Evolutionary conservation across 92 coral and sea anemone species (phyloP).

Genomic region (Epizoanthus scotinus): DNA sequence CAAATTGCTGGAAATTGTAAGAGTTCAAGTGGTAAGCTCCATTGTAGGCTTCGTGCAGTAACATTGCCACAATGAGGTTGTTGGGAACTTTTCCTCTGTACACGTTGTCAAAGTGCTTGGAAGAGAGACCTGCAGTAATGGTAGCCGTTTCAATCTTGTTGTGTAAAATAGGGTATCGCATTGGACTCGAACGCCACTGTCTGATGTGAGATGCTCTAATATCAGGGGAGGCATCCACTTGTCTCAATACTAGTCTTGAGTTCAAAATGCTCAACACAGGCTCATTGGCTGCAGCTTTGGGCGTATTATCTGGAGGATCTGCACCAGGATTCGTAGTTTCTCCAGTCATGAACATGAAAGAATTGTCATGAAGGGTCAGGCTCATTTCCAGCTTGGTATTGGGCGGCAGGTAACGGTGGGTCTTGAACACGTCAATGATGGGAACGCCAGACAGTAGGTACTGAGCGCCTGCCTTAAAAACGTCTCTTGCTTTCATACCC

Average conservation of each 20-base stretch:
- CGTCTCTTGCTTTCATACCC: not conserved
- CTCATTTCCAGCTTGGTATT: conserved; percentile 29
- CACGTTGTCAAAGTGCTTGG: too few relatives aligned
- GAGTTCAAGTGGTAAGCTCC: too few relatives aligned
- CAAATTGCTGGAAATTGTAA: too few relatives aligned
- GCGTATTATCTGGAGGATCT: not conserved
- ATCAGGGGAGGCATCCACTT: not conserved
- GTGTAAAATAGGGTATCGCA: too few relatives aligned
- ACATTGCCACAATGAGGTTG: too few relatives aligned
- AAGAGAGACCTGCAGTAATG: too few relatives aligned
- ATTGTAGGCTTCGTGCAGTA: too few relatives aligned
- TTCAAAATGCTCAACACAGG: not conserved
- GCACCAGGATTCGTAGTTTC: not conserved
- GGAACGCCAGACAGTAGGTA: conserved; percentile 54
- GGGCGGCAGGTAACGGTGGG: conserved; percentile 18
- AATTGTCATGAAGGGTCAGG: conserved; percentile 11
- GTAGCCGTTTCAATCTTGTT: too few relatives aligned
- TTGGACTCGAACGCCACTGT: not conserved
- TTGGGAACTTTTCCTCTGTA: too few relatives aligned
- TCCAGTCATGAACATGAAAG: conserved; percentile 35
- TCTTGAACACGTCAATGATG: conserved; percentile 24
- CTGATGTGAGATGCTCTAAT: not conserved
- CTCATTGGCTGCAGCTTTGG: not conserved
- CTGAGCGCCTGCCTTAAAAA: not conserved
- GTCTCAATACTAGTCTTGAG: not conserved